phyloP scores from a whole-genome alignment of 2,888 invertebrate genomes.

The Apotomis turbidana region DNA sequence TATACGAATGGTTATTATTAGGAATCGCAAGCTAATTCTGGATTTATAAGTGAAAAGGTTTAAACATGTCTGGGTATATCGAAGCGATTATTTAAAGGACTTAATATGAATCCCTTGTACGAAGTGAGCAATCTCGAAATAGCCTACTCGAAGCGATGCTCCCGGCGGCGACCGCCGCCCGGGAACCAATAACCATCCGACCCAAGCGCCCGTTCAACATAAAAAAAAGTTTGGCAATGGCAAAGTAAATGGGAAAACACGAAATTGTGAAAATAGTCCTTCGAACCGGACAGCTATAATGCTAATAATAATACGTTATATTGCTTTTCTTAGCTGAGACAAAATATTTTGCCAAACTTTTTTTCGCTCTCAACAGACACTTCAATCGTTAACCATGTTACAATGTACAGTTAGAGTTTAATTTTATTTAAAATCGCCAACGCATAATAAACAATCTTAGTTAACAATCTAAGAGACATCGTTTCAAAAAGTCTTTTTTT shows the following conservation, averaged over 20 bases:
- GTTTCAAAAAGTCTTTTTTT: slow-evolving; percentile 34
- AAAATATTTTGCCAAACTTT: slow-evolving; percentile 39
- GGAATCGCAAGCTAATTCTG: slow-evolving; percentile 78
- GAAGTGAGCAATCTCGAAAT: slow-evolving; percentile 79
- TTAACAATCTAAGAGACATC: slow-evolving; percentile 29
- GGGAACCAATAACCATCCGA: slow-evolving; percentile 54
- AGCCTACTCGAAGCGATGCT: slow-evolving; percentile 78
- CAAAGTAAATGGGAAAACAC: background rate
- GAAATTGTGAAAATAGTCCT: slow-evolving; percentile 8
- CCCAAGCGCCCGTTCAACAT: slow-evolving; percentile 30
- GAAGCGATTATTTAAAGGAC: slow-evolving; percentile 79
- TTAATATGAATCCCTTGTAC: slow-evolving; percentile 80
- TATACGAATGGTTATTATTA: slow-evolving; percentile 69
- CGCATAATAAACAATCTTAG: slow-evolving; percentile 37
- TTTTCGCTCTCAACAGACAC: slow-evolving; percentile 37
- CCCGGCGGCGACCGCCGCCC: slow-evolving; percentile 38
- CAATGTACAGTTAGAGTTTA: slow-evolving; percentile 28
- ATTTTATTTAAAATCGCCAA: slow-evolving; percentile 30
- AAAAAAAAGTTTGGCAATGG: slow-evolving; percentile 40
- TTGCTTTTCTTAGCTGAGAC: slow-evolving; percentile 22
- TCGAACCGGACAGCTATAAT: slow-evolving; percentile 10
- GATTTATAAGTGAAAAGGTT: slow-evolving; percentile 69
- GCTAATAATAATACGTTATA: slow-evolving; percentile 13
- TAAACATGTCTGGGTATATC: slow-evolving; percentile 71
- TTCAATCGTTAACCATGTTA: slow-evolving; percentile 37